These are phyloP conservation scores for Mylabris sibirica DNA, from an alignment of 2,888 invertebrate genomes.

Conservation along the genomic window DNA sequence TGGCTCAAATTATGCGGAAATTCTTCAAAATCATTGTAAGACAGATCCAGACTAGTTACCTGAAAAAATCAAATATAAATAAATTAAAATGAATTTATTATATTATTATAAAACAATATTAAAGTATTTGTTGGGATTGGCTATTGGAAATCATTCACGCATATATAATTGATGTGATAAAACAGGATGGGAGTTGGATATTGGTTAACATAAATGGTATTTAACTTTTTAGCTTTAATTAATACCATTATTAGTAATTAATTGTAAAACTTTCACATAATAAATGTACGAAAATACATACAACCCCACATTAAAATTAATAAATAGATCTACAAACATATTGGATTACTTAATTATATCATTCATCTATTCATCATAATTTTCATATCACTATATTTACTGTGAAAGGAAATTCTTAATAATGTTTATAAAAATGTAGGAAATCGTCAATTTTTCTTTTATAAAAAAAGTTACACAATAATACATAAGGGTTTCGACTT, in stretches of 20 bases:
- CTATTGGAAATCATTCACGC: slow-evolving; percentile 25
- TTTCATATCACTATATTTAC: background rate
- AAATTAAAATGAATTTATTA: slow-evolving; percentile 8
- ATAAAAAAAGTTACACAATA: background rate
- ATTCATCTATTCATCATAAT: background rate
- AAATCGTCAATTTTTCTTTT: background rate
- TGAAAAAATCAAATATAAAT: slow-evolving; percentile 54
- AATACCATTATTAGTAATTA: slow-evolving; percentile 11
- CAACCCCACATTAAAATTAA: background rate
- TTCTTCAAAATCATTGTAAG: slow-evolving; percentile 67
- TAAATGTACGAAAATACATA: background rate
- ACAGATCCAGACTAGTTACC: slow-evolving; percentile 71
- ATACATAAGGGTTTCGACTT: background rate
- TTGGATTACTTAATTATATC: background rate
- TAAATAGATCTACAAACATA: background rate
- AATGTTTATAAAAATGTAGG: background rate
- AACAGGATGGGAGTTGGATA: slow-evolving; percentile 23
- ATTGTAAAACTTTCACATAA: slow-evolving; percentile 9
- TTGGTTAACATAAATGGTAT: slow-evolving; percentile 14
- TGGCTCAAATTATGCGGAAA: slow-evolving; percentile 65
- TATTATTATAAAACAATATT: slow-evolving; percentile 20
- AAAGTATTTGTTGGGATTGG: slow-evolving; percentile 23
- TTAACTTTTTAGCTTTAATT: slow-evolving; percentile 11
- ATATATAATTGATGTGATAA: slow-evolving; percentile 20
- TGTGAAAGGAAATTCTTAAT: background rate